These are phyloP conservation scores for Stylophora pistillata DNA, from an alignment of 64 coral and sea anemone genomes.

Conservation along the genomic window DNA sequence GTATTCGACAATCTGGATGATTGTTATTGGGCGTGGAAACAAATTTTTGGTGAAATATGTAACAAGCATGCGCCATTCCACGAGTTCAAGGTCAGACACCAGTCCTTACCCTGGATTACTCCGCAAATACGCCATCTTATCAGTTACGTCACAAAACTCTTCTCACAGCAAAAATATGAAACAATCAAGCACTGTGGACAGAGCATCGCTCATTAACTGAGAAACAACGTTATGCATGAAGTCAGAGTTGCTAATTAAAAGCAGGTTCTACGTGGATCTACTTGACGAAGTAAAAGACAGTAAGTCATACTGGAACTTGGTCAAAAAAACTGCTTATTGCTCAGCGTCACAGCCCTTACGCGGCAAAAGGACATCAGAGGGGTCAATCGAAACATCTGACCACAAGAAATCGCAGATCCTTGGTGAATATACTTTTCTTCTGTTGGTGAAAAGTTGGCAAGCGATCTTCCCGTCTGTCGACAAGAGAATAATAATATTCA, in stretches of 20 bases:
- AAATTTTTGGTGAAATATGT: constrained; percentile 31
- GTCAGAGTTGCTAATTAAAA: too few species aligned
- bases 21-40: constrained; percentile 47
- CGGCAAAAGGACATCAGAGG: too few species aligned
- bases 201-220: constrained; percentile 9
- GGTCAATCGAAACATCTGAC: too few species aligned
- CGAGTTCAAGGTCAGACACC: constrained; percentile 28
- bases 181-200: constrained; percentile 6
- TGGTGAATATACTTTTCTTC: too few species aligned
- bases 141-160: constrained; percentile 5
- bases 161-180: constrained; percentile 1
- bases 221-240: constrained; percentile 26
- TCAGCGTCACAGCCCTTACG: too few species aligned
- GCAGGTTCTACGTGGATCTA: background rate
- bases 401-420: too few species aligned
- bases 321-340: background rate
- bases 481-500: too few species aligned
- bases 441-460: too few species aligned
- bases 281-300: constrained; percentile 10
- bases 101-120: constrained; percentile 45
- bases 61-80: constrained; percentile 37
- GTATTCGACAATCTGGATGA: constrained; percentile 27
- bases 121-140: constrained; percentile 27
- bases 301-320: constrained; percentile 11
- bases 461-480: too few species aligned